A percentile compares a stretch with the other conserved stretches of the same genome.
These are phyloP conservation scores for Melospiza melodia DNA, from an alignment of 2,113 vertebrate species.

Conservation along the genomic window DNA sequence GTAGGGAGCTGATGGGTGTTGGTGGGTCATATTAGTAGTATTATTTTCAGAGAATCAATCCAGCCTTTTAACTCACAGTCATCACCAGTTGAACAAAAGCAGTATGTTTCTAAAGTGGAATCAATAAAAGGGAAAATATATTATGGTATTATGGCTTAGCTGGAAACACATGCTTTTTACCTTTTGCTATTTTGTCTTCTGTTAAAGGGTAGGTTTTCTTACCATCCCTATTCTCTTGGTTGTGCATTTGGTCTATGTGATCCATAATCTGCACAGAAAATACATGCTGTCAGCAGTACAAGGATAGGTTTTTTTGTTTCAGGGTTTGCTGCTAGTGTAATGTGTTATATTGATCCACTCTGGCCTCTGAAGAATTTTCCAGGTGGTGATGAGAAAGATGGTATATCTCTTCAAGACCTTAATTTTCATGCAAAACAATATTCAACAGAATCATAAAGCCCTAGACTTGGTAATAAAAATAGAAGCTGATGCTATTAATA, in stretches of 20 bases:
- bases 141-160: background rate
- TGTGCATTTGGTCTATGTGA: background rate
- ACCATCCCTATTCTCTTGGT: background rate
- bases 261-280: background rate
- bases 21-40: background rate
- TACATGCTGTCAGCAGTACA: background rate
- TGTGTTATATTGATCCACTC: background rate
- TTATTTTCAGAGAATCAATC: background rate
- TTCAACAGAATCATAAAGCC: background rate
- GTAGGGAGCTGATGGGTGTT: background rate
- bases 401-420: background rate
- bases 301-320: background rate
- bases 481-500: slow-evolving; percentile 35
- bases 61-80: background rate
- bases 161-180: background rate
- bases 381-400: background rate
- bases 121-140: background rate
- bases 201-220: background rate
- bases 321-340: background rate
- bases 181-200: background rate
- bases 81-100: background rate
- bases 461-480: slow-evolving; percentile 26
- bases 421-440: slow-evolving; percentile 38
- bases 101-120: background rate
- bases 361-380: background rate